Percentiles rank a stretch among this genome's conserved stretches.
phyloP scores from a whole-genome alignment of 1,140 invertebrate species.

The Thereuonema tuberculata region DNA sequence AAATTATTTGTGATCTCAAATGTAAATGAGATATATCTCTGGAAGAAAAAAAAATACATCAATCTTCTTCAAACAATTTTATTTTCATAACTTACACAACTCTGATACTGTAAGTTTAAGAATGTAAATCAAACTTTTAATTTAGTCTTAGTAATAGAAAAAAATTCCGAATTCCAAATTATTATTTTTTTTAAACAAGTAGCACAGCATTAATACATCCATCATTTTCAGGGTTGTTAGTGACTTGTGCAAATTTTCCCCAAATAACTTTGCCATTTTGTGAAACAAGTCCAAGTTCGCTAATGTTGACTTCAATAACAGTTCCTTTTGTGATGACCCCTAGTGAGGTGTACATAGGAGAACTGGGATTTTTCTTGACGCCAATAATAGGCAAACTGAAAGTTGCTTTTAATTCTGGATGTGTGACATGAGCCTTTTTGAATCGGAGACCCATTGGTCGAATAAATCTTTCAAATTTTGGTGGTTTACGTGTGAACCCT shows the following conservation, averaged over 20 bases:
- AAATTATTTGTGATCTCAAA: no score
- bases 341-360: slow-evolving; percentile 88
- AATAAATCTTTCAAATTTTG: slow-evolving; percentile 99
- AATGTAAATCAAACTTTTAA: neutral
- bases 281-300: slow-evolving; percentile 95
- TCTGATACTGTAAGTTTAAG: neutral
- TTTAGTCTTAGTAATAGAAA: neutral
- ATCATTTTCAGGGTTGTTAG: slow-evolving; percentile 99
- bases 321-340: slow-evolving; percentile 99
- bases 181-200: slow-evolving; percentile 60
- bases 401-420: slow-evolving; percentile 98
- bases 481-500: slow-evolving; percentile 95
- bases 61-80: no score
- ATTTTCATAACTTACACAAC: neutral
- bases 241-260: slow-evolving; percentile 99
- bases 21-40: no score
- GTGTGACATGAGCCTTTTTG: slow-evolving; percentile 96
- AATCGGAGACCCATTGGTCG: slow-evolving; percentile 93
- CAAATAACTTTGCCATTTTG: slow-evolving; percentile 99
- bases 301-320: slow-evolving; percentile 95
- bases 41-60: no score
- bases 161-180: neutral
- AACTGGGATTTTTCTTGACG: slow-evolving; percentile 98
- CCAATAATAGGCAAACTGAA: slow-evolving; percentile 96
- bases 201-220: slow-evolving; percentile 98